These are phyloP conservation scores for Sylvia borin DNA, from an alignment of 2,797 vertebrate species.

Conservation along the genomic window DNA sequence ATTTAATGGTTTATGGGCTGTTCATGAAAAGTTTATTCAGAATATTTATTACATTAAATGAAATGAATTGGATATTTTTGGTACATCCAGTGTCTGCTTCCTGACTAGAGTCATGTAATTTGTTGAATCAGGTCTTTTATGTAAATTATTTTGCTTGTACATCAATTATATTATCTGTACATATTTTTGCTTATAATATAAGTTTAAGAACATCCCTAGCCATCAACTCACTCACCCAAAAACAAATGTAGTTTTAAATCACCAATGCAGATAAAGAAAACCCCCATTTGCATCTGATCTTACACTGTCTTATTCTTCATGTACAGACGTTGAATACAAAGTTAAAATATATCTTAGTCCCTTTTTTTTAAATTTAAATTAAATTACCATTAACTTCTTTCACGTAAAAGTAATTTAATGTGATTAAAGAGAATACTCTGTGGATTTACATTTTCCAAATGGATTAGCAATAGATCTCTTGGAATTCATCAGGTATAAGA, in stretches of 20 bases:
- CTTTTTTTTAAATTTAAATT: not conserved
- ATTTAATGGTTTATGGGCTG: constrained; percentile 17
- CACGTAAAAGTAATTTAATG: not conserved
- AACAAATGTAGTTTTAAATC: constrained; percentile 5
- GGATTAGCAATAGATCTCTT: constrained; percentile 48
- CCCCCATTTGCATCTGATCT: not conserved
- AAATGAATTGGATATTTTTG: constrained; percentile 15
- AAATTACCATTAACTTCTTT: constrained; percentile 41
- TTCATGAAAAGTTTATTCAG: not conserved
- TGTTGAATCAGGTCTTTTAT: not conserved
- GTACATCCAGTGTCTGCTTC: not conserved
- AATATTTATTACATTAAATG: constrained; percentile 5
- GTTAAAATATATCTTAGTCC: not conserved
- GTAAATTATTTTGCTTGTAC: not conserved
- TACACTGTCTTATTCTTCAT: not conserved
- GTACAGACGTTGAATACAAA: not conserved
- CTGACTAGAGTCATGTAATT: not conserved
- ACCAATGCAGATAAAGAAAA: not conserved
- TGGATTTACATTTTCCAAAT: constrained; percentile 65
- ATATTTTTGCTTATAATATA: not conserved
- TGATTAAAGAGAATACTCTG: constrained; percentile 42
- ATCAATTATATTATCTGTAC: not conserved
- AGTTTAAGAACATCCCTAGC: not conserved
- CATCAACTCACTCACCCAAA: not conserved
- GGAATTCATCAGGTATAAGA: constrained; percentile 51